phyloP scores from a whole-genome alignment of 2,888 invertebrate genomes.

The Odontothrips loti region DNA sequence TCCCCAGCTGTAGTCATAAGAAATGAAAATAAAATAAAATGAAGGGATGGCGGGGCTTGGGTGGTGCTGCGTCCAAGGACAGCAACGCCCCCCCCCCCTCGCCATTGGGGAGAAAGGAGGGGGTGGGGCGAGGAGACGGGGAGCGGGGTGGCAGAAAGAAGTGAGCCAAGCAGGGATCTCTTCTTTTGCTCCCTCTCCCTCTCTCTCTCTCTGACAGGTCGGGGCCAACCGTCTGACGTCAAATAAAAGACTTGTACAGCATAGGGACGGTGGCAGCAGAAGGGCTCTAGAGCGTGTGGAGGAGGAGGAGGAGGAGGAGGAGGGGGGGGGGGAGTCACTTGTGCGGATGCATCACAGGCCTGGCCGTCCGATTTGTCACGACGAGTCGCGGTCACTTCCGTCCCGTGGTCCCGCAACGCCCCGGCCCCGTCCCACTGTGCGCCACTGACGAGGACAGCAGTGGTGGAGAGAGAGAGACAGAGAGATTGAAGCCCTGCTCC shows the following conservation, averaged over 20 bases:
- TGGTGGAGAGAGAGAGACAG: neutral
- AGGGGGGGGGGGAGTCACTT: neutral
- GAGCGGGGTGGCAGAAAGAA: neutral
- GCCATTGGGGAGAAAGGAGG: too few species aligned
- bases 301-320: neutral
- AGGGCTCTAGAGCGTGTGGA: too few species aligned
- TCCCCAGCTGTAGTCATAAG: too few species aligned
- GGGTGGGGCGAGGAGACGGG: neutral
- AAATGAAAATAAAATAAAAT: too few species aligned
- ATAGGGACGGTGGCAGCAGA: neutral
- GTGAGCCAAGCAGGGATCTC: too few species aligned
- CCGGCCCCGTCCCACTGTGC: too few species aligned
- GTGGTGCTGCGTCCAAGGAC: too few species aligned
- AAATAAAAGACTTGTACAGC: neutral
- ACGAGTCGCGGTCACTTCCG: conserved; percentile 10
- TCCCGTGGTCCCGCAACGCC: too few species aligned
- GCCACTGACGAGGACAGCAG: neutral
- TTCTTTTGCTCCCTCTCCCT: too few species aligned
- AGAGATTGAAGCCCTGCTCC: too few species aligned
- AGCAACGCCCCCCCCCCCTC: too few species aligned
- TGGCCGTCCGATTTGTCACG: neutral
- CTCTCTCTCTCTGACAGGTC: neutral
- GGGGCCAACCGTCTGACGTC: neutral
- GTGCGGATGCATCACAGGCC: neutral
- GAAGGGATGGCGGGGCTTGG: too few species aligned